These are phyloP conservation scores for Rhagologus leucostigma DNA, from an alignment of 2,113 vertebrate genomes.

Conservation along the genomic window DNA sequence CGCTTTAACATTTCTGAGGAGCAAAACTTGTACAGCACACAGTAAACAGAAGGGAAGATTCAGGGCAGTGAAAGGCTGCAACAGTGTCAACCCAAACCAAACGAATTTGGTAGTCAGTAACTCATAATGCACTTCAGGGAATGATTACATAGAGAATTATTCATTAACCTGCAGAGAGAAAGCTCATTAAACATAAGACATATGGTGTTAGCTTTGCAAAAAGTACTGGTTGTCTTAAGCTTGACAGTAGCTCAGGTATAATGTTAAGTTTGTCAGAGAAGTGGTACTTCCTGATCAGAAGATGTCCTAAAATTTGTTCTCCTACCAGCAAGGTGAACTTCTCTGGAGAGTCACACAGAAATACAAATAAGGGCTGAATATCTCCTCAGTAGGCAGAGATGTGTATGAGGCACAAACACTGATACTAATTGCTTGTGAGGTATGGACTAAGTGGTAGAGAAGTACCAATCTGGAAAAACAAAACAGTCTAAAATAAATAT, in stretches of 20 bases:
- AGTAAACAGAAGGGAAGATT: not conserved
- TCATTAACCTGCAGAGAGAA: not conserved
- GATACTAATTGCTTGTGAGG: not conserved
- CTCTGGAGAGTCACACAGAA: not conserved
- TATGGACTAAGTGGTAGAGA: not conserved
- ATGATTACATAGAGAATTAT: not conserved
- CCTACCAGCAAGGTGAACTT: not conserved
- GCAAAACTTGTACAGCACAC: not conserved
- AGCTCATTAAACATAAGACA: not conserved
- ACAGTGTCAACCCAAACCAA: not conserved
- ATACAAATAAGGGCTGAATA: not conserved
- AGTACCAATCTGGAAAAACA: not conserved
- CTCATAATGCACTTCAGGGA: slow-evolving; percentile 41
- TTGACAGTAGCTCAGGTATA: not conserved
- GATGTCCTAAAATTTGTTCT: not conserved
- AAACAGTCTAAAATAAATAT: not conserved
- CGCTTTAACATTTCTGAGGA: not conserved
- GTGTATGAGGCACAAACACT: not conserved
- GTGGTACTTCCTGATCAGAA: not conserved
- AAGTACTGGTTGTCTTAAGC: not conserved
- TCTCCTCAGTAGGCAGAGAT: not conserved
- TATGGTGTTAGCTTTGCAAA: not conserved
- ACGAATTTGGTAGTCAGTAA: not conserved
- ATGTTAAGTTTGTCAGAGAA: not conserved
- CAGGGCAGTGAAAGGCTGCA: not conserved